Conservation (phyloP, 1,140 invertebrate genomes). For the Aphidius ervi region DNA sequence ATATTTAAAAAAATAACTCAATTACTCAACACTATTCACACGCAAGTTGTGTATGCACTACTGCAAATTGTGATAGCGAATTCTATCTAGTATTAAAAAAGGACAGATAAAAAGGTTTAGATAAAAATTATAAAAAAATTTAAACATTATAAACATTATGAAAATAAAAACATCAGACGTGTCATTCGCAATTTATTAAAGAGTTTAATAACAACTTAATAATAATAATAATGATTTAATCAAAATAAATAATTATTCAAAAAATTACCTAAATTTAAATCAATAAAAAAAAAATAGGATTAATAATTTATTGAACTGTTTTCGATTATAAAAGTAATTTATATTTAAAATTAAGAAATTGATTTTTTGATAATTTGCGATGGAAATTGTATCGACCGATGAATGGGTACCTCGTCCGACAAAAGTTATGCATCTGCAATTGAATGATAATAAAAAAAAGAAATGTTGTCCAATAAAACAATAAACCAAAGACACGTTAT, state of each 20-base stretch:
- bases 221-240: background rate
- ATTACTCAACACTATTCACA: background rate
- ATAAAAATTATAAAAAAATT: background rate
- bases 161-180: no score
- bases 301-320: no score
- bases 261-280: no score
- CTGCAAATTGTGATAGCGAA: conserved; percentile 6
- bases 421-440: conserved; percentile 9
- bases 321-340: no score
- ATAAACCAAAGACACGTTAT: conserved; percentile 51
- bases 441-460: conserved; percentile 26
- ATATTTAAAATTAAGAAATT: background rate
- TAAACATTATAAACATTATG: no score
- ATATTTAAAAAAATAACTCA: background rate
- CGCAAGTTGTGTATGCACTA: conserved; percentile 8
- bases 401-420: conserved; percentile 34
- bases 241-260: no score
- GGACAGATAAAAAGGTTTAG: conserved; percentile 27
- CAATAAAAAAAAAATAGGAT: background rate
- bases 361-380: conserved; percentile 11
- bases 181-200: no score
- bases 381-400: conserved; percentile 31
- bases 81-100: conserved; percentile 24
- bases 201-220: background rate
- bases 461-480: conserved; percentile 44